A percentile compares a stretch with the other conserved stretches of the same genome.
phyloP scores from a whole-genome alignment of 1,140 invertebrate species.

The Nomia melanderi region DNA sequence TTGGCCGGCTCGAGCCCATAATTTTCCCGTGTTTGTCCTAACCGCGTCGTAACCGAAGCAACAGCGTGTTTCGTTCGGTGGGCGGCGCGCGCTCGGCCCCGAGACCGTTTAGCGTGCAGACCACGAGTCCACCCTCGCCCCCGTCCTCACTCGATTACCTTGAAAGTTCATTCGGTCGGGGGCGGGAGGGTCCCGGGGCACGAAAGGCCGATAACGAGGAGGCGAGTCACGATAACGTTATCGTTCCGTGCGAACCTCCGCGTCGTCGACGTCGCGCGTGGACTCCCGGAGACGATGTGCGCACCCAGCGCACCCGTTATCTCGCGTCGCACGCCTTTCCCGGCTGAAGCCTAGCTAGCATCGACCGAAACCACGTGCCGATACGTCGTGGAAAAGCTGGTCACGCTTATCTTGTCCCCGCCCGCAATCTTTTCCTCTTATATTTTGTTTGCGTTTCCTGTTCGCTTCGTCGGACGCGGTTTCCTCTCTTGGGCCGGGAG shows the following conservation, averaged over 20 bases:
- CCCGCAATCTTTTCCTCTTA: too few relatives aligned
- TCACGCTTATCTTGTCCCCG: too few relatives aligned
- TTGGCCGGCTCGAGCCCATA: slow-evolving; percentile 33
- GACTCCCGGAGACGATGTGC: slow-evolving; percentile 29
- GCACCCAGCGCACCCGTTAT: slow-evolving; percentile 27
- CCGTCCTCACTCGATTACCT: slow-evolving; percentile 57
- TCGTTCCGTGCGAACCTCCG: slow-evolving; percentile 43
- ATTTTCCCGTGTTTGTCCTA: slow-evolving; percentile 54
- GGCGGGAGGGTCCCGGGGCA: slow-evolving; percentile 23
- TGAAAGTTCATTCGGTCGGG: slow-evolving; percentile 52
- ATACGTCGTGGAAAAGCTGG: slow-evolving; percentile 14
- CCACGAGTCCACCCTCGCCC: slow-evolving; percentile 22
- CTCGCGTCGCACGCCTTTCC: slow-evolving; percentile 33
- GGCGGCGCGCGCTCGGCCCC: not conserved
- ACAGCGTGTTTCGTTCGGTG: slow-evolving; percentile 47
- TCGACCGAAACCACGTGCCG: slow-evolving; percentile 23
- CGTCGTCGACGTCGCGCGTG: slow-evolving; percentile 13
- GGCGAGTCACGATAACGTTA: slow-evolving; percentile 57
- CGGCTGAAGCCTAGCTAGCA: slow-evolving; percentile 23
- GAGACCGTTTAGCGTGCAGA: slow-evolving; percentile 53
- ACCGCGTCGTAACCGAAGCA: slow-evolving; percentile 44
- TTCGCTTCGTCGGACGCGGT: too few relatives aligned
- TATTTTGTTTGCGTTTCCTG: too few relatives aligned
- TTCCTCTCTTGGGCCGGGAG: too few relatives aligned
- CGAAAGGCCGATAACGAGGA: slow-evolving; percentile 56